phyloP scores from a whole-genome alignment of 2,888 invertebrate species.

The Mesoligia furuncula region DNA sequence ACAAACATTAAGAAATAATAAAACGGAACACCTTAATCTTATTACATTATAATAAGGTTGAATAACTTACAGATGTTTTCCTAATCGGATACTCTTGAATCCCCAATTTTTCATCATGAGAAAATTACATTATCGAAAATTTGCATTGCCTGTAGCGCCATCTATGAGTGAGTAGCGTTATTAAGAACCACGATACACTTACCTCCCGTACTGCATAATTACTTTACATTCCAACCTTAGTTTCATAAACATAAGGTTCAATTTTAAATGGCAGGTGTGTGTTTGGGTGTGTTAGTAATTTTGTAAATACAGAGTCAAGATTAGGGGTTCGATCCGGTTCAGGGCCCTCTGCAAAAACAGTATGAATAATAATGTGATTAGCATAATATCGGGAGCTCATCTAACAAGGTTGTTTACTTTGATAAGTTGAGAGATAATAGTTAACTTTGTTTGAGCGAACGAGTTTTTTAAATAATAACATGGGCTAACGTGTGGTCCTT shows the following conservation, averaged over 20 bases:
- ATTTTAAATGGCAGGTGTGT: constrained; percentile 56
- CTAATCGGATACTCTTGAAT: constrained; percentile 84
- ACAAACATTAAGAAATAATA: constrained; percentile 88
- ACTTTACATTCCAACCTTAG: constrained; percentile 53
- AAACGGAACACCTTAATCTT: constrained; percentile 85
- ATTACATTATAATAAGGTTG: constrained; percentile 86
- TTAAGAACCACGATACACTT: constrained; percentile 70
- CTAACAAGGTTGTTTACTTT: constrained; percentile 86
- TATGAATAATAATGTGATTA: constrained; percentile 90
- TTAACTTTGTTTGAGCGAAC: constrained; percentile 70
- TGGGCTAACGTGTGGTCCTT: not conserved
- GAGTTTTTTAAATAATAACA: constrained; percentile 20
- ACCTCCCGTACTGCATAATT: constrained; percentile 42
- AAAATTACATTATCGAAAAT: constrained; percentile 88
- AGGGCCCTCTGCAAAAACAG: constrained; percentile 88
- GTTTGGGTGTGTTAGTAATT: constrained; percentile 66
- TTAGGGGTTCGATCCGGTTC: constrained; percentile 83
- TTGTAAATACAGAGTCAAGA: constrained; percentile 80
- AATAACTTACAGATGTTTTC: constrained; percentile 89
- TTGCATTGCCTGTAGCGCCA: constrained; percentile 88
- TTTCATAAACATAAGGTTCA: constrained; percentile 49
- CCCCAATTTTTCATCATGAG: constrained; percentile 88
- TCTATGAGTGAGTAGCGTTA: constrained; percentile 81
- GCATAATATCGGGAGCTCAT: constrained; percentile 86
- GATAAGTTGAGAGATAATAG: constrained; percentile 79